phyloP scores from a whole-genome alignment of 2,888 invertebrate genomes.

The Nephrotoma guestfalica region DNA sequence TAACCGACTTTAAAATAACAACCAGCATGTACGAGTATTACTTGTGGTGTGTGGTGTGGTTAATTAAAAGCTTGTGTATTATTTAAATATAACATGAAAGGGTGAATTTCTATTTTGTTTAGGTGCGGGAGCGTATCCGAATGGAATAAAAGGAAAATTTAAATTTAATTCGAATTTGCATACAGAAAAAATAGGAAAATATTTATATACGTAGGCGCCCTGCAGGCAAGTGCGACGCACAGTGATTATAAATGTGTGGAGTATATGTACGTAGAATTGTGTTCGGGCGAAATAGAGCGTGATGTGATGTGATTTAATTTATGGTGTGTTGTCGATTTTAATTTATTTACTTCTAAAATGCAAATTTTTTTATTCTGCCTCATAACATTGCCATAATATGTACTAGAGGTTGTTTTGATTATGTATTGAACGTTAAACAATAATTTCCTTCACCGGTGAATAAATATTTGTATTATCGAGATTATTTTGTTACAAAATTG shows the following conservation, averaged over 20 bases:
- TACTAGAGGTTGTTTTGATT: background rate
- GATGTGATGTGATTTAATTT: background rate
- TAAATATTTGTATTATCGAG: background rate
- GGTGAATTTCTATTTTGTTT: background rate
- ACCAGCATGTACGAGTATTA: background rate
- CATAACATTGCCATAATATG: background rate
- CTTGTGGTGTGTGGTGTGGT: background rate
- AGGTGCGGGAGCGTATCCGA: background rate
- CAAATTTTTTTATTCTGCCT: too few relatives aligned
- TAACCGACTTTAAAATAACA: background rate
- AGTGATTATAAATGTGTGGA: background rate
- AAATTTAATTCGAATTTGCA: background rate
- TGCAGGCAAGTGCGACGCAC: background rate
- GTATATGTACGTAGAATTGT: background rate
- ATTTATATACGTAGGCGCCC: background rate
- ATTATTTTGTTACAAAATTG: too few relatives aligned
- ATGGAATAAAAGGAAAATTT: background rate
- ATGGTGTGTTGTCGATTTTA: background rate
- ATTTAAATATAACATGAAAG: background rate
- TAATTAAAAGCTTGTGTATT: background rate
- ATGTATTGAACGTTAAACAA: background rate
- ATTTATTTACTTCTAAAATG: background rate
- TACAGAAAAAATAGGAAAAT: background rate
- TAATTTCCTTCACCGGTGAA: background rate
- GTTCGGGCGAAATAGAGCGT: background rate